Percentiles rank a stretch among this genome's conserved stretches.
Conservation (phyloP, 2,797 vertebrate genomes). For the Micromesistius poutassou region DNA sequence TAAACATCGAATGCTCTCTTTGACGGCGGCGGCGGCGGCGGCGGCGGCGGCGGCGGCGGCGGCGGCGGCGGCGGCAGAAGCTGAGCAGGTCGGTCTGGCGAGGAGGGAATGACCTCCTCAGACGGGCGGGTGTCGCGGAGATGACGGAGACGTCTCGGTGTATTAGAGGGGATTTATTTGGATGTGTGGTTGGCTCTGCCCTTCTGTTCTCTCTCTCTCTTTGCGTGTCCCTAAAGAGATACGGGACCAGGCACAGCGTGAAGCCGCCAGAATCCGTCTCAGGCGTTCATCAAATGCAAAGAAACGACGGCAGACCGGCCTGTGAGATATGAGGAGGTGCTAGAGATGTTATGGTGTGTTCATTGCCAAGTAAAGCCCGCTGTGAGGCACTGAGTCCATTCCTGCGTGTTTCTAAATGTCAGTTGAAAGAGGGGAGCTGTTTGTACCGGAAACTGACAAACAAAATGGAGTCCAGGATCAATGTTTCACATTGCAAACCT, state of each 20-base stretch:
- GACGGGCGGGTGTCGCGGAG: background rate
- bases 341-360: constrained; percentile 51
- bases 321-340: constrained; percentile 37
- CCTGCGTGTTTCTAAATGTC: constrained; percentile 46
- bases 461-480: constrained; percentile 32
- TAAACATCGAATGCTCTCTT: too few relatives aligned
- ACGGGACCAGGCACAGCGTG: constrained; percentile 6
- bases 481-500: constrained; percentile 37
- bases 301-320: constrained; percentile 27
- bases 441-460: constrained; percentile 47
- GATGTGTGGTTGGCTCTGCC: constrained; percentile 20
- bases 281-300: constrained; percentile 37
- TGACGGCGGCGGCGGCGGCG: too few relatives aligned
- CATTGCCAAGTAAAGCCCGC: constrained; percentile 50
- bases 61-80: too few relatives aligned
- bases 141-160: constrained; percentile 18
- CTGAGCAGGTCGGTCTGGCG: too few relatives aligned
- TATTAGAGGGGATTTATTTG: constrained; percentile 19
- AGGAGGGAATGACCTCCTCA: too few relatives aligned
- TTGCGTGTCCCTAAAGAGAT: constrained; percentile 24
- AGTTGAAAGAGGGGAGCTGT: constrained; percentile 28
- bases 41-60: too few relatives aligned
- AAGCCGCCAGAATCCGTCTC: constrained; percentile 44
- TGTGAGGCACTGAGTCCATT: constrained; percentile 40
- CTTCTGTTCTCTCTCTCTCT: constrained; percentile 24